These are phyloP conservation scores for Pediacus dermestoides DNA, from an alignment of 2,888 invertebrate genomes.

Conservation along the genomic window DNA sequence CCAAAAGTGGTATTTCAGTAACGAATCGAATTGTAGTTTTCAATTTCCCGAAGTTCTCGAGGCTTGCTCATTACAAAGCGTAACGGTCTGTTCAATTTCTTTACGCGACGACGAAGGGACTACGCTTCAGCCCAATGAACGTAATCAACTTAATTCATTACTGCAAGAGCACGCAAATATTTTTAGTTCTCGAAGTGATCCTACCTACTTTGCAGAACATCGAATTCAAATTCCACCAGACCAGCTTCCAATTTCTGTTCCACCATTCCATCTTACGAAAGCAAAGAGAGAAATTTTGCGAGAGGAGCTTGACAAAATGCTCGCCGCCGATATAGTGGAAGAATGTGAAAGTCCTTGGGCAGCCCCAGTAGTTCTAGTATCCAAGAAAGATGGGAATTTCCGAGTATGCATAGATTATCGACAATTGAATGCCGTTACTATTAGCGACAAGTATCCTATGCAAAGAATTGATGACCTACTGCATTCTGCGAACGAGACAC, in stretches of 20 bases:
- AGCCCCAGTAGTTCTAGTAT: constrained; percentile 20
- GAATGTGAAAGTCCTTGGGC: constrained; percentile 13
- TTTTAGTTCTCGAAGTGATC: constrained; percentile 6
- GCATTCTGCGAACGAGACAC: no score
- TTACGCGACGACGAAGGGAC: no score
- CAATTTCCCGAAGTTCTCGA: no score
- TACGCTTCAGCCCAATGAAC: no score
- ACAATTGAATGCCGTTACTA: constrained; percentile 19
- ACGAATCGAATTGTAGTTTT: no score
- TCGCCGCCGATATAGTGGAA: constrained; percentile 9
- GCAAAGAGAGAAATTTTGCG: constrained; percentile 6
- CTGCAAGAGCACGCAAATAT: constrained; percentile 4
- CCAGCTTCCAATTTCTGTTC: constrained; percentile 12
- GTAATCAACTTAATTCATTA: neutral
- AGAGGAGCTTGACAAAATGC: constrained; percentile 10
- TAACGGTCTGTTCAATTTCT: no score
- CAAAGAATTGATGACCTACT: constrained; percentile 23
- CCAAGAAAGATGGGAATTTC: constrained; percentile 16
- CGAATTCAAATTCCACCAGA: constrained; percentile 13
- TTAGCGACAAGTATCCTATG: constrained; percentile 20
- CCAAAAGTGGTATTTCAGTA: no score
- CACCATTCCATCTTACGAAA: constrained; percentile 11
- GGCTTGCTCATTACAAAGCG: no score
- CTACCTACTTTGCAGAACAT: constrained; percentile 11
- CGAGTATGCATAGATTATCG: constrained; percentile 24